Base-by-base conservation (phyloP, 2,888 invertebrate species). In the Pachliopta kotzebuea region DNA sequence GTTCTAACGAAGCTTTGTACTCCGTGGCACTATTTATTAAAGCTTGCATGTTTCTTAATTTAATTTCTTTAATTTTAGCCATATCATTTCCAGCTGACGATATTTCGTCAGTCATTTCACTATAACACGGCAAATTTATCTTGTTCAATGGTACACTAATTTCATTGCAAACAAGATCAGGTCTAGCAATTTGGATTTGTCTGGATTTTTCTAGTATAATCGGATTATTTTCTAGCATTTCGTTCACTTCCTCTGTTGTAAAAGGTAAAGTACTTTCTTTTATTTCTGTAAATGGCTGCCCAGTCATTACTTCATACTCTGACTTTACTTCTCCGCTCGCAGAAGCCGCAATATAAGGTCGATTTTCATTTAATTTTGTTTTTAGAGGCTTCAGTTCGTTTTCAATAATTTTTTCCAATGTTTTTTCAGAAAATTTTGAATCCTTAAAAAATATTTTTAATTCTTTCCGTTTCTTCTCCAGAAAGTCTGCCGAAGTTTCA, bases 281-380 rank as follows among this genome's bases (percentile, higher is more conserved):
- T 53, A 90, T 70, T 60, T 81, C 70, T 8, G 88, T 88, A 68
- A 91, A 91, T 3, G 91, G 91, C 68, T 91, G 91, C 0, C 90
- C 90, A 50, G 85, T 80, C 90, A 91, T 88, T 7, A 91, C 86
- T 70, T 90, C 90, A 67, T 85, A 86, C 67, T 90, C 90, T 0
- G 88, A 80, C 70, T 83, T 85, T 1, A 85, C 71, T 68, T 80
- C 78, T 0, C 85, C 87, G 18, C 81, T 68, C 24, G 68, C 71
- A 3, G 86, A 85, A n/a, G 90, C 85, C 20, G 83, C 76, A 69
- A 91, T 90, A 55, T 90, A 90, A 21, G 87, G 83, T 52, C 71
- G 67, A 14, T 70, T 64, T 53, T 76, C 69, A 1, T 45, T 55
- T 26, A 21, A 23, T 52, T 71, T 74, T 23, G 76, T 73, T 18